Evolutionary conservation across 2,797 vertebrate species (phyloP).

Genomic region (Labroides dimidiatus): DNA sequence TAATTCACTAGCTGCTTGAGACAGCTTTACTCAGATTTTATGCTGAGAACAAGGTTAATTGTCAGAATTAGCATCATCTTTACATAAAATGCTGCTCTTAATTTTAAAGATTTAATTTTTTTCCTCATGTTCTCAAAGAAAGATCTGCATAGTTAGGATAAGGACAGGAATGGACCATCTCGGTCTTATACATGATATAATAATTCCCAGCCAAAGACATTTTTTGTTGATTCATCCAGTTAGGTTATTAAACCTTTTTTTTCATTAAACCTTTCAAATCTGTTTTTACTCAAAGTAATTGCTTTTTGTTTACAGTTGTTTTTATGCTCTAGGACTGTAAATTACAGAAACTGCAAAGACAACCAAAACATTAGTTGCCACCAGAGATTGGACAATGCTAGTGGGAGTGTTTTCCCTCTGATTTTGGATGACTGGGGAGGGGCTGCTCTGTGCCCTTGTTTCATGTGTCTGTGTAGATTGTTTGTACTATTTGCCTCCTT

Average conservation of each 20-base stretch:
- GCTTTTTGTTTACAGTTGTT: conserved; percentile 20
- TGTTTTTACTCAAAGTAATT: neutral
- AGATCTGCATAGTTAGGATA: too few relatives aligned
- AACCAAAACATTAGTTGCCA: conserved; percentile 59
- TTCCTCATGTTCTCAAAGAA: too few relatives aligned
- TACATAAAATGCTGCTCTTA: neutral
- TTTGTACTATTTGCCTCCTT: conserved; percentile 71
- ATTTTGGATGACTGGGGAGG: conserved; percentile 50
- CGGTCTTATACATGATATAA: too few relatives aligned
- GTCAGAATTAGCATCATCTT: too few relatives aligned
- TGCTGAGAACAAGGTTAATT: too few relatives aligned
- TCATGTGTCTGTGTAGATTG: conserved; percentile 53
- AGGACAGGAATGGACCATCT: neutral
- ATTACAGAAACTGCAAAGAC: conserved; percentile 52
- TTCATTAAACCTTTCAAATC: neutral
- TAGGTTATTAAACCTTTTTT: neutral
- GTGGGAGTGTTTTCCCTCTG: conserved; percentile 57
- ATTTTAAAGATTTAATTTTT: neutral
- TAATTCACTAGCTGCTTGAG: too few relatives aligned
- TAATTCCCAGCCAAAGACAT: too few relatives aligned
- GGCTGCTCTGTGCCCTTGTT: conserved; percentile 33
- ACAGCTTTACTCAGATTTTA: too few relatives aligned
- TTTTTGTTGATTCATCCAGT: neutral
- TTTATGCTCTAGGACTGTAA: conserved; percentile 10
- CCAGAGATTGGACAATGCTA: conserved; percentile 55